These are phyloP conservation scores for Caenorhabditis sp. DNA, from an alignment of 2,888 invertebrate species.

Conservation along the genomic window DNA sequence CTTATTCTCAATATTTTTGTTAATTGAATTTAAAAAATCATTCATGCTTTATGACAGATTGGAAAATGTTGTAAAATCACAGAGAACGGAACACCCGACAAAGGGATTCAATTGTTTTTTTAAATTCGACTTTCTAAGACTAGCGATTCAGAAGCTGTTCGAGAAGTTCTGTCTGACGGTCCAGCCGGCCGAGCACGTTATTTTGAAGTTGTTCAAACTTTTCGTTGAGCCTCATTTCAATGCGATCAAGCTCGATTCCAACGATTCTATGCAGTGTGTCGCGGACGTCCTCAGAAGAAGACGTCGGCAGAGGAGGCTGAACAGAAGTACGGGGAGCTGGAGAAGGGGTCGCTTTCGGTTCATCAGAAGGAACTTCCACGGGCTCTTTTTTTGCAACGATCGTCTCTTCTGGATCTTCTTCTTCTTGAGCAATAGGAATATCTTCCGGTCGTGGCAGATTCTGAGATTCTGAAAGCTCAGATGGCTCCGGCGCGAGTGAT, in stretches of 20 bases:
- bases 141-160: slow-evolving; percentile 26
- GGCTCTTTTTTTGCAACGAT: no score
- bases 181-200: slow-evolving; percentile 9
- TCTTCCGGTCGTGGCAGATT: no score
- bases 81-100: background rate
- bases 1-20: background rate
- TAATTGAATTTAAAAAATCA: background rate
- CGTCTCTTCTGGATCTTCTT: no score
- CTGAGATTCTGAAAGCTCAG: no score
- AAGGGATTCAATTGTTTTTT: no score
- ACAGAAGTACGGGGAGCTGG: background rate
- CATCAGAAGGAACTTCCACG: no score
- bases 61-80: background rate
- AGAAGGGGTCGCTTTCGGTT: no score
- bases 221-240: slow-evolving; percentile 54
- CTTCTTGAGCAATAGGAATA: no score
- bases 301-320: background rate
- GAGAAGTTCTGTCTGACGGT: slow-evolving; percentile 12
- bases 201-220: slow-evolving; percentile 29
- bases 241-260: slow-evolving; percentile 62
- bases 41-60: no score
- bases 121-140: no score
- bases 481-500: no score
- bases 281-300: slow-evolving; percentile 24
- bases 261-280: slow-evolving; percentile 56